phyloP scores from a whole-genome alignment of 2,113 vertebrate genomes.

The Rhynchomys soricoides region DNA sequence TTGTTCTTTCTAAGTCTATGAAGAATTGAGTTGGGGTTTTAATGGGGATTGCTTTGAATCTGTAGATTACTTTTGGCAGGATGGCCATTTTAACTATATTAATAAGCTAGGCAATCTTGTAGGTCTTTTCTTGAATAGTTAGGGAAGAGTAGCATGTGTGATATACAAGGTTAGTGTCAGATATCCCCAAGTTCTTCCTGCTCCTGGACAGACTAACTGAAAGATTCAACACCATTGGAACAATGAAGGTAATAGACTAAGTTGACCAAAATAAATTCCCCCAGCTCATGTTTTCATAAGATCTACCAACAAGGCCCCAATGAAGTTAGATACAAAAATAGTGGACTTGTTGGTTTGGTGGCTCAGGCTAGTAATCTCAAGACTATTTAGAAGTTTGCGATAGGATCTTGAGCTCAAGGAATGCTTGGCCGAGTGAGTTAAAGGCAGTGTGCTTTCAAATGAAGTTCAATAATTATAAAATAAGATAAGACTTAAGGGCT shows the following conservation, averaged over 20 bases:
- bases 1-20: too few relatives aligned
- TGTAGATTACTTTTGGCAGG: too few relatives aligned
- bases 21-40: too few relatives aligned
- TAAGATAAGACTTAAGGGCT: neutral
- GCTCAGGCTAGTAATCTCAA: neutral
- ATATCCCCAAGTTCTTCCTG: neutral
- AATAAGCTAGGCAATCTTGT: neutral
- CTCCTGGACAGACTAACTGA: neutral
- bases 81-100: too few relatives aligned
- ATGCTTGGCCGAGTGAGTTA: neutral
- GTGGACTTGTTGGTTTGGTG: neutral
- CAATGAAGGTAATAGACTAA: neutral
- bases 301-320: neutral
- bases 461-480: neutral
- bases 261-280: neutral
- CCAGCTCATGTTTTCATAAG: neutral
- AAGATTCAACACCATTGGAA: neutral
- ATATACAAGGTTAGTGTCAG: neutral
- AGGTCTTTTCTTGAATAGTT: neutral
- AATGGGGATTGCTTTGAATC: too few relatives aligned
- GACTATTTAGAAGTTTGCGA: neutral
- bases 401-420: neutral
- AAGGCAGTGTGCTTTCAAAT: neutral
- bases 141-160: neutral
- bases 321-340: neutral